Evolutionary conservation across 2,888 invertebrate genomes (phyloP), one percentile per base, ranked within the genome.

Genomic region (Parochlus steinenii): DNA sequence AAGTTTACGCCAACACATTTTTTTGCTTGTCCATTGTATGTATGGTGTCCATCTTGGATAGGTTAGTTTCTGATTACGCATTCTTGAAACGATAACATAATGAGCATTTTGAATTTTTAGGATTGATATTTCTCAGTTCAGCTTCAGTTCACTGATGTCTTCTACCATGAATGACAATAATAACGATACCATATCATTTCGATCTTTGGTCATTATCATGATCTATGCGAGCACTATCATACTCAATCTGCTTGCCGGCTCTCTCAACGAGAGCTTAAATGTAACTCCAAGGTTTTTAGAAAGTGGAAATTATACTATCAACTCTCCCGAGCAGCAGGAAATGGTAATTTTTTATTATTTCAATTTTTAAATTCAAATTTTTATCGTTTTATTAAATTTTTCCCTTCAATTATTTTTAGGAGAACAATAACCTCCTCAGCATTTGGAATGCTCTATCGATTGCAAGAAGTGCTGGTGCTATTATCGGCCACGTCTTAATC

Each of bases 1-100:
- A 56, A 41, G 53, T 56, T 29, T 59, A 59, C 42, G 45, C 56
- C 33, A 58, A 56, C 38, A 53, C 63, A 26, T 67, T 67, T 48
- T 67, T 64, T 45, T 60, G 64, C 36, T 49, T 67, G 40, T 61
- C 62, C 29, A 61, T 65, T 34, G 49, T 67, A 32, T 67, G 67
- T 46, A 51, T 67, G 41, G 59, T 68, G 33, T 67, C 67, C 19
- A 62, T 67, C 20, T 63, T 65, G 44, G 68, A 68, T 53, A 62
- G 65, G 67, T 67, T 50, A 59, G 58, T 52, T 31, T 12, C 1
- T 6, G 12, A n/a, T n/a, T n/a, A n/a, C n/a, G n/a, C n/a, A 22
- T 22, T 7, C 10, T 22, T 7, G 7, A 7, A 6, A 6, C 8
- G 7, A 22, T 22, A 22, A 6, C 8, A 6, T 22, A 22, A 6